Conservation (phyloP, 1,140 invertebrate genomes). For the Himalopsyche phryganea region DNA sequence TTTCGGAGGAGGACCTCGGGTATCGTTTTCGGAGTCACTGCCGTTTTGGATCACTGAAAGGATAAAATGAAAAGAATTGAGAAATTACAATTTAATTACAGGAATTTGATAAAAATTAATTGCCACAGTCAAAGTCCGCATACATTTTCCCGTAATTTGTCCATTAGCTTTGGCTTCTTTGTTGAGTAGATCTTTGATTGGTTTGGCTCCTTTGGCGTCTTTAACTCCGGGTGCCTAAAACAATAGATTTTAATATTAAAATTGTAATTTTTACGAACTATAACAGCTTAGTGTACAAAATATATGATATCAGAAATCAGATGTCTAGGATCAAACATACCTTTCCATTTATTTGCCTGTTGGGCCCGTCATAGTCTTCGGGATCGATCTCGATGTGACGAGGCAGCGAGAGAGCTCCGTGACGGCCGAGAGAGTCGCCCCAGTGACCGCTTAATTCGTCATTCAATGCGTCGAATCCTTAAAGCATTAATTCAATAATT, state of each 20-base stretch:
- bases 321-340: no score
- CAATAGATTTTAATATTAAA: not conserved
- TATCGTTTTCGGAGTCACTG: conserved; percentile 43
- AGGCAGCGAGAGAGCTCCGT: conserved; percentile 38
- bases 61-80: conserved; percentile 3
- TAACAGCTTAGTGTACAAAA: no score
- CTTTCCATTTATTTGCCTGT: conserved; percentile 29
- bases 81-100: not conserved
- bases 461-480: conserved; percentile 50
- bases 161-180: conserved; percentile 31
- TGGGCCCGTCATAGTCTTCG: conserved; percentile 44
- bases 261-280: no score
- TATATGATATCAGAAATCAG: no score
- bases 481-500: not conserved
- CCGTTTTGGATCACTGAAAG: conserved; percentile 39
- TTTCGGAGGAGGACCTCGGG: conserved; percentile 34
- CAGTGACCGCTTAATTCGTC: conserved; percentile 51
- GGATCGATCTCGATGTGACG: conserved; percentile 35
- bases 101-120: not conserved
- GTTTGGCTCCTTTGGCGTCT: conserved; percentile 15
- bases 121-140: not conserved
- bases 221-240: not conserved
- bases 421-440: conserved; percentile 46
- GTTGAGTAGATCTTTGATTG: conserved; percentile 27
- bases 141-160: conserved; percentile 21